A percentile compares a stretch with the other conserved stretches of the same genome.
Evolutionary conservation across 2,888 invertebrate species (phyloP).

Genomic region (Standfussiana lucernea): DNA sequence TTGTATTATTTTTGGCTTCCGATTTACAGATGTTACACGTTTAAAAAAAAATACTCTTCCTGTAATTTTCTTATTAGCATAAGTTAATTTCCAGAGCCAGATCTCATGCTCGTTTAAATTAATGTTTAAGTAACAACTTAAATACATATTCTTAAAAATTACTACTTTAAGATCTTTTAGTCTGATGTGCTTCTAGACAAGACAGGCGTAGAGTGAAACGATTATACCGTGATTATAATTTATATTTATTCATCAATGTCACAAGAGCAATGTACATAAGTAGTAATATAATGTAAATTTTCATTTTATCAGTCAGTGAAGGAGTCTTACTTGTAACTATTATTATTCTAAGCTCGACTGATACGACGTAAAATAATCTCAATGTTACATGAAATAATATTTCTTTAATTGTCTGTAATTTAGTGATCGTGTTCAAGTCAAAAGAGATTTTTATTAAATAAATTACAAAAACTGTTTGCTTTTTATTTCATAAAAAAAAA

Average conservation of each 20-base stretch:
- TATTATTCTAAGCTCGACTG: constrained; percentile 86
- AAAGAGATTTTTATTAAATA: constrained; percentile 90
- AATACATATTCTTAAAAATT: background rate
- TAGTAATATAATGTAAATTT: constrained; percentile 76
- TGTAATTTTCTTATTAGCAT: constrained; percentile 17
- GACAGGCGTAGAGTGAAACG: constrained; percentile 38
- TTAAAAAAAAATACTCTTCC: constrained; percentile 36
- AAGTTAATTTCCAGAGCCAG: background rate
- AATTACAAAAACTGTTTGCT: constrained; percentile 77
- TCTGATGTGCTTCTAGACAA: background rate
- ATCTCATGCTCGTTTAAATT: background rate
- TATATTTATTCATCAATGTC: constrained; percentile 40
- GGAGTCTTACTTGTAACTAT: constrained; percentile 80
- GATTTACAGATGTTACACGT: constrained; percentile 38
- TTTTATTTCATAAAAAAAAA: constrained; percentile 62
- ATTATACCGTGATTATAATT: constrained; percentile 47
- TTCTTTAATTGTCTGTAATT: constrained; percentile 89
- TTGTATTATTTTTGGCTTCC: constrained; percentile 43
- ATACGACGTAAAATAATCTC: constrained; percentile 84
- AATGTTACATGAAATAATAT: constrained; percentile 85
- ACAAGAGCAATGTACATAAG: constrained; percentile 72
- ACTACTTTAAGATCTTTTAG: background rate
- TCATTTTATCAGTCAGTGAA: constrained; percentile 83
- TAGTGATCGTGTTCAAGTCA: constrained; percentile 91
- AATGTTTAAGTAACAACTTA: background rate